Conservation (phyloP, 1,140 invertebrate genomes). For the Polypedilum vanderplanki region DNA sequence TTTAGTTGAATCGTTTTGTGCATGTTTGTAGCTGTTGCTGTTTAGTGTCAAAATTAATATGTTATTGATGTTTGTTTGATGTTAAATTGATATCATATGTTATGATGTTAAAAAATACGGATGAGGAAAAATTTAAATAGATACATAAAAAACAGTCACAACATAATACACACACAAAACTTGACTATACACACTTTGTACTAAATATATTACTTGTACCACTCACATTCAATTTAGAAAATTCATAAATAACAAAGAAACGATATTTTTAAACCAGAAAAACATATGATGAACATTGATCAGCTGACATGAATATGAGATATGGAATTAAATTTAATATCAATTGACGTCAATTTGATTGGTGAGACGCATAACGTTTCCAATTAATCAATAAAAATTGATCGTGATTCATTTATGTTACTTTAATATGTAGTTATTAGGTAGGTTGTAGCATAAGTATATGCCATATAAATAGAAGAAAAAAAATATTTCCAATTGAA, state of each 20-base stretch:
- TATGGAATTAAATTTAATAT: too few relatives aligned
- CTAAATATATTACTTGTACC: too few relatives aligned
- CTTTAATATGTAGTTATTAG: too few relatives aligned
- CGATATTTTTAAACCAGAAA: background rate
- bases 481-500: too few relatives aligned
- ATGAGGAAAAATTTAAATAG: background rate
- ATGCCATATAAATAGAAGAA: too few relatives aligned
- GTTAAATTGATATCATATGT: background rate
- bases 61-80: background rate
- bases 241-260: background rate
- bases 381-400: too few relatives aligned
- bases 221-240: background rate
- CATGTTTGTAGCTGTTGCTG: slow-evolving; percentile 29
- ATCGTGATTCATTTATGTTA: too few relatives aligned
- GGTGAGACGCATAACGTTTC: too few relatives aligned
- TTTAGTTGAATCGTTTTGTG: slow-evolving; percentile 20
- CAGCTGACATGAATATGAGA: background rate
- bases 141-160: slow-evolving; percentile 27
- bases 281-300: background rate
- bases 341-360: too few relatives aligned
- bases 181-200: too few relatives aligned
- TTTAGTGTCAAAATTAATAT: slow-evolving; percentile 6
- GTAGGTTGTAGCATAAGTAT: too few relatives aligned
- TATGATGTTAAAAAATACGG: background rate
- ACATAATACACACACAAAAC: background rate